phyloP scores from a whole-genome alignment of 2,888 invertebrate genomes.

The Chelonus formosanus region DNA sequence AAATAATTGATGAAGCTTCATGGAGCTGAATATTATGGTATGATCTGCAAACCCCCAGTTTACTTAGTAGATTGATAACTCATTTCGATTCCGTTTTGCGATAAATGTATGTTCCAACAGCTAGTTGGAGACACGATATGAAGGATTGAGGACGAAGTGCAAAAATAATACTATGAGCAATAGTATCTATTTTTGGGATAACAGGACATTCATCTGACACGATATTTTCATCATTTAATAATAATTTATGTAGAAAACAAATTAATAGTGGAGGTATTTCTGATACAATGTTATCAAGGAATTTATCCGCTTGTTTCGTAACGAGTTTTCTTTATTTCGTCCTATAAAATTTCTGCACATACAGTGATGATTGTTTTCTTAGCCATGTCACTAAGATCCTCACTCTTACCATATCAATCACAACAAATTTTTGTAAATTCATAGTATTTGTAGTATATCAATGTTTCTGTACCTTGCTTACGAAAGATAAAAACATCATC shows the following conservation, averaged over 20 bases:
- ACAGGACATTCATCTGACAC: slow-evolving; percentile 5
- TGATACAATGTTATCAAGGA: too few species aligned
- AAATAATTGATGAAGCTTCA: slow-evolving; percentile 16
- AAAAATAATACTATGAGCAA: slow-evolving; percentile 33
- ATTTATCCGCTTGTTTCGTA: too few species aligned
- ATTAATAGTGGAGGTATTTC: slow-evolving; percentile 25
- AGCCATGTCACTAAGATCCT: too few species aligned
- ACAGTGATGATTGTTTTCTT: too few species aligned
- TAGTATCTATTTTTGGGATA: slow-evolving; percentile 23
- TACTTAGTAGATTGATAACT: slow-evolving; percentile 26
- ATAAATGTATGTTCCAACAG: slow-evolving; percentile 30
- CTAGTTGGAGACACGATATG: slow-evolving; percentile 31
- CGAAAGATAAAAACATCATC: too few species aligned
- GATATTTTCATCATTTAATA: slow-evolving; percentile 16
- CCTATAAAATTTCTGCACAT: too few species aligned
- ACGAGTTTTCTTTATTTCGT: too few species aligned
- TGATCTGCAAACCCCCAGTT: slow-evolving; percentile 23
- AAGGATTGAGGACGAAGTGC: slow-evolving; percentile 23
- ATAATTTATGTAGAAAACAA: slow-evolving; percentile 24
- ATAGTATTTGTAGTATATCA: too few species aligned
- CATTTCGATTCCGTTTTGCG: slow-evolving; percentile 30
- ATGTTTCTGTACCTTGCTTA: too few species aligned
- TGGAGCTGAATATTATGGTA: slow-evolving; percentile 30
- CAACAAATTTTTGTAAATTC: too few species aligned
- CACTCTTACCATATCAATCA: too few species aligned